phyloP scores from a whole-genome alignment of 1,140 invertebrate genomes.

The Macrostomum lignano region DNA sequence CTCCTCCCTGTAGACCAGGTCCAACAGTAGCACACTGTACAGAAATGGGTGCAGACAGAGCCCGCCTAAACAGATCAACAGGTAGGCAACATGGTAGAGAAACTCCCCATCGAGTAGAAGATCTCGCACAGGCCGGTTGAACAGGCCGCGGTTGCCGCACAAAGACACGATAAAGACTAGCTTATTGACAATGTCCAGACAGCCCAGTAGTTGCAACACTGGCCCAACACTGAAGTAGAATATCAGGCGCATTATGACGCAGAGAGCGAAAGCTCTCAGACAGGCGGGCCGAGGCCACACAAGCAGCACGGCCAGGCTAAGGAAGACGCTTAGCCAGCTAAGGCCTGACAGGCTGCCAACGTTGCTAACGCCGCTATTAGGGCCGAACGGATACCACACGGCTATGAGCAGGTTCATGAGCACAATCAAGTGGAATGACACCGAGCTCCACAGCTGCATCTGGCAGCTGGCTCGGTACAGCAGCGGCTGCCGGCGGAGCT shows the following conservation, averaged over 20 bases:
- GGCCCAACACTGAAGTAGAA: conserved; percentile 62
- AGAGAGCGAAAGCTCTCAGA: conserved; percentile 45
- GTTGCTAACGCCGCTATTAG: conserved; percentile 12
- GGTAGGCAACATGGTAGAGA: conserved; percentile 64
- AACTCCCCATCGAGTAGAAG: conserved; percentile 34
- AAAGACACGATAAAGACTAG: conserved; percentile 77
- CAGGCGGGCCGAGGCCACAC: conserved; percentile 46
- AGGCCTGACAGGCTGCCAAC: conserved; percentile 41
- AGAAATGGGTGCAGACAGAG: conserved; percentile 82
- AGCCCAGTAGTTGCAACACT: conserved; percentile 53
- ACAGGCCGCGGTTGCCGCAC: conserved; percentile 83
- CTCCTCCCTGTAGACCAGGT: conserved; percentile 90
- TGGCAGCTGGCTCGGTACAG: conserved; percentile 78
- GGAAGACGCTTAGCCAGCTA: conserved; percentile 52
- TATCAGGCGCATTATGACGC: conserved; percentile 53
- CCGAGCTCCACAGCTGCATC: conserved; percentile 81
- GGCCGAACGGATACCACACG: conserved; percentile 75
- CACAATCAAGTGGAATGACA: conserved; percentile 80
- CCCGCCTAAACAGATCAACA: conserved; percentile 63
- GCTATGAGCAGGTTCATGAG: conserved; percentile 86
- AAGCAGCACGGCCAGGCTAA: conserved; percentile 45
- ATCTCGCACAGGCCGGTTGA: conserved; percentile 30
- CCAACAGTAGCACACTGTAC: conserved; percentile 75
- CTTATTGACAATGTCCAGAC: conserved; percentile 58
- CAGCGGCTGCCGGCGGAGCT: conserved; percentile 49